Base-by-base conservation (phyloP, 2,797 vertebrate species). In the Neosalanx taihuensis region DNA sequence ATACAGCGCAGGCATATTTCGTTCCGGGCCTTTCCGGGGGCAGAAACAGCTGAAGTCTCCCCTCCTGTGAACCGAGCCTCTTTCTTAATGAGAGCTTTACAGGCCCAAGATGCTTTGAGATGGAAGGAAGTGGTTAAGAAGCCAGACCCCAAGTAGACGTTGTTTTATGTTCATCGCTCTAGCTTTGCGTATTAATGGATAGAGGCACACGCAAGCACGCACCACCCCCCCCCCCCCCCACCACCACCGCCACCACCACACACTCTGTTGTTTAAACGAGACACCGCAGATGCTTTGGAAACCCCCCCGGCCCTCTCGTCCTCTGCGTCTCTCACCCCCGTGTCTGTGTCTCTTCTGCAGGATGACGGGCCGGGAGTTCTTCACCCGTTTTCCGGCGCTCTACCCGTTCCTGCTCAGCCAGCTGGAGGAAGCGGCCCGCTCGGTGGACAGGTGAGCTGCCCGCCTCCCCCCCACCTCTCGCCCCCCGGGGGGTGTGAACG, bases 281-380 rank as follows among this genome's bases (percentile, higher is more conserved):
- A 13, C 9, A 3, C 37, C 37, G 12, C 10, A 7, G 37, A 10
- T 41, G 41, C 41, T 46, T 46, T 46, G 10, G 41, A 46, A 46
- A 13, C 10, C 0, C 13, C 13, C 41, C 41, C 0, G 7, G 1
- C 0, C 12, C 41, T 13, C 41, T 12, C 3, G 41, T 13, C 41
- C 41, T 26, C 1, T 76, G 6, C 23, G 13, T 23, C 29, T 23
- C 29, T 70, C 7, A 12, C 30, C 35, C 57, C 15, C 63, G 12
- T 64, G 5, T 70, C 53, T 68, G 20, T 69, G 56, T 71, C 63
- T 63, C 26, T 71, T 33, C 58, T 69, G 64, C 86, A 99, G 97
- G 90, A 98, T 99, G 96, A 98, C 97, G 0, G 98, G 97, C 49
- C 91, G 95, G 1, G 96, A 98, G 84, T 98, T 98, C 75, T 99